phyloP scores from a whole-genome alignment of 1,140 invertebrate genomes.

The Aculops lycopersici region DNA sequence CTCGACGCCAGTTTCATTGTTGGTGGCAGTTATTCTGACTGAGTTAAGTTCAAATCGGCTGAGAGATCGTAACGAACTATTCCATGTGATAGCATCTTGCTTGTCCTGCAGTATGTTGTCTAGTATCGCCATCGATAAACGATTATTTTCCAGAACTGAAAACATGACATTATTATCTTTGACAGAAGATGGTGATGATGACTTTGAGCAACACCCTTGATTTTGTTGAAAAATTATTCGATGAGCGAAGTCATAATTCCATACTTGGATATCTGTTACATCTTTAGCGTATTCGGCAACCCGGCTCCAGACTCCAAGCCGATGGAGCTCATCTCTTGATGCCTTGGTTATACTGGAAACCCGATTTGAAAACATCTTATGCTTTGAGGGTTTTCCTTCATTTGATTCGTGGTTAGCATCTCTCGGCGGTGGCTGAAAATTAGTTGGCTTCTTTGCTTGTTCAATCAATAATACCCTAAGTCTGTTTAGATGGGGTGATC shows the following conservation, averaged over 20 bases:
- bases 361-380: conserved; percentile 6
- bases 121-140: conserved; percentile 2
- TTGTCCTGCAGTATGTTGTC: not conserved
- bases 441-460: conserved; percentile 2
- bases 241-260: conserved; percentile 4
- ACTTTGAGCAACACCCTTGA: no score
- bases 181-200: not conserved
- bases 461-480: conserved; percentile 6
- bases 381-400: no score
- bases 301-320: conserved; percentile 5
- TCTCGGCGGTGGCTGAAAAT: not conserved
- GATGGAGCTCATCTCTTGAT: conserved; percentile 6
- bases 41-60: not conserved
- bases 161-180: conserved; percentile 1
- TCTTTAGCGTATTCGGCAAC: conserved; percentile 4
- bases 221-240: conserved; percentile 3
- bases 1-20: not conserved
- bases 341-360: conserved; percentile 7
- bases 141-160: conserved; percentile 7
- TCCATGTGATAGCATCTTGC: not conserved
- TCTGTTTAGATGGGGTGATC: not conserved
- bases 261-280: conserved; percentile 5
- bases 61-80: not conserved
- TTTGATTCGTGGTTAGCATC: not conserved
- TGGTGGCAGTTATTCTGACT: not conserved